Base-by-base conservation (phyloP, 37 sponge, comb jelly and placozoan genomes). In the Aplysina aerophoba region DNA sequence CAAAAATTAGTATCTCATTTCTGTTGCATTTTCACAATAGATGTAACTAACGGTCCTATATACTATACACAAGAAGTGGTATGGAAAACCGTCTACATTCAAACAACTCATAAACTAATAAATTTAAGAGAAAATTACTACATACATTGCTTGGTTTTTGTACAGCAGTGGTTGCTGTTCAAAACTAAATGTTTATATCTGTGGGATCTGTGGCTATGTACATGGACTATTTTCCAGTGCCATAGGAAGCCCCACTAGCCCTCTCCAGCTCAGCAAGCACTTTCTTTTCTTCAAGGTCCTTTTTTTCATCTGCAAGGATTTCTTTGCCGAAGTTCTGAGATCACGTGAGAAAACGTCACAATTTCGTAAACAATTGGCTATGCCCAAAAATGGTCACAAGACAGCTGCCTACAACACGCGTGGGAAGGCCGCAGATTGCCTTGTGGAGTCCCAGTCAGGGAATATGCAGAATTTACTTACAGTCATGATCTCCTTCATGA, bases 201-300 rank as follows among this genome's bases (percentile, higher is more conserved):
- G 50, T 44, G 50, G 50, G 50, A 3, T 44, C 50, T 44, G 3
- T 8, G 3, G 50, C 24, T 12, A 31, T 33, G 68, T 68, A 30
- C 33, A 28, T 39, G 66, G 82, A 14, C 67, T 88, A 92, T n/a
- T 82, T 89, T 21, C 96, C 96, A 31, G 96, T 93, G 39, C 96
- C 96, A 82, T 96, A 96, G 39, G 89, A 87, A 31, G 98, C 98
- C 40, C 98, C 98, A 67, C 98, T 92, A 20, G 95, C 91, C 25
- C 86, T 80, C 79, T 92, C 92, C 73, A 97, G 59, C 15, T 35
- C 59, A 54, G 81, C 87, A 64, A 81, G 8, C 21, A 97, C 67
- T 59, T 87, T 91, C 0, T 86, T 89, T 0, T 89, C 17, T 36
- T 88, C 88, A 34, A 96, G 16, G 33, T 96, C 96, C 11, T 16